Percentiles rank a stretch among this genome's conserved stretches.
Conservation (phyloP, 2,113 vertebrate species). For the Indicator maculatus region DNA sequence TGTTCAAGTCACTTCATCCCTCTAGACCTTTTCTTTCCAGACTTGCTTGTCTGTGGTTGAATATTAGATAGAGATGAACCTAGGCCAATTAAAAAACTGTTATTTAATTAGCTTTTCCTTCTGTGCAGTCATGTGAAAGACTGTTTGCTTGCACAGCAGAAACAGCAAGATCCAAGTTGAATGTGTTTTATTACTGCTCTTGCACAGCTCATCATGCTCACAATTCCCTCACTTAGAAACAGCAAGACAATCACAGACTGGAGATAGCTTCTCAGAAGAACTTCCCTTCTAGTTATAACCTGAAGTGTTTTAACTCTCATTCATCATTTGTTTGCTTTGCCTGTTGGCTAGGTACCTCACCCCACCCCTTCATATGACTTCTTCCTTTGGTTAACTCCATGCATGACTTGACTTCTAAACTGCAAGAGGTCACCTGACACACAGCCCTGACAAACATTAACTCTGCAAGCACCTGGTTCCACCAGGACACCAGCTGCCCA, state of each 20-base stretch:
- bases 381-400: conserved; percentile 35
- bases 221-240: background rate
- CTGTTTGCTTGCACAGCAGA: conserved; percentile 33
- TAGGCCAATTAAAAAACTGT: conserved; percentile 27
- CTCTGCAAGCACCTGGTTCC: background rate
- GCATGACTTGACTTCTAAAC: conserved; percentile 37
- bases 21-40: conserved; percentile 25
- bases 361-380: conserved; percentile 8
- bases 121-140: conserved; percentile 19
- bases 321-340: conserved; percentile 36
- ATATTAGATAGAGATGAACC: conserved; percentile 33
- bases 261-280: background rate
- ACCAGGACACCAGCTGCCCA: background rate
- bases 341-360: conserved; percentile 4
- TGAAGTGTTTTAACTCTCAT: conserved; percentile 7
- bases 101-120: conserved; percentile 52
- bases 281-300: background rate
- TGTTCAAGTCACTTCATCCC: conserved; percentile 8
- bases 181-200: conserved; percentile 7
- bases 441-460: conserved; percentile 36
- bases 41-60: background rate
- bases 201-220: background rate
- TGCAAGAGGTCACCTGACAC: conserved; percentile 21
- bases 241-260: background rate
- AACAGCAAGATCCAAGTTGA: conserved; percentile 18